These are phyloP conservation scores for Cloeon dipterum DNA, from an alignment of 2,888 invertebrate genomes.

Conservation along the genomic window DNA sequence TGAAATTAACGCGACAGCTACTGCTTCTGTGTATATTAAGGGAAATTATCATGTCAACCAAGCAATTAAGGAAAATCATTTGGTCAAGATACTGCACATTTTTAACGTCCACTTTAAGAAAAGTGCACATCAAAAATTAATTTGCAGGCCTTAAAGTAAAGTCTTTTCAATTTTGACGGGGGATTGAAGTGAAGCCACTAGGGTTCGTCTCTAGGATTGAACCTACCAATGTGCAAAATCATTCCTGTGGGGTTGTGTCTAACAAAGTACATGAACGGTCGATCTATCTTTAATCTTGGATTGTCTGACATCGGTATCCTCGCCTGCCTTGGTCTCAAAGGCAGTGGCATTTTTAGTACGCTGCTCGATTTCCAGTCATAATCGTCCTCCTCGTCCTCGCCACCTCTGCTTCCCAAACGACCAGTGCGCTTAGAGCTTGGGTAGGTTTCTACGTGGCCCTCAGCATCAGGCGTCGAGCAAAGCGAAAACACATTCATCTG, in stretches of 20 bases:
- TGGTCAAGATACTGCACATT: too few species aligned
- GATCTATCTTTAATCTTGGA: slow-evolving; percentile 57
- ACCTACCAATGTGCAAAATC: slow-evolving; percentile 69
- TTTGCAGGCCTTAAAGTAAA: too few species aligned
- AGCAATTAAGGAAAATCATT: too few species aligned
- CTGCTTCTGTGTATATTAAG: too few species aligned
- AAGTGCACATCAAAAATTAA: too few species aligned
- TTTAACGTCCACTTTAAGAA: too few species aligned
- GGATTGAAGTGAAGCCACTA: too few species aligned
- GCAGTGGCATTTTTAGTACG: slow-evolving; percentile 26
- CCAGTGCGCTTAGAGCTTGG: slow-evolving; percentile 28
- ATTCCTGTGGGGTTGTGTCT: slow-evolving; percentile 81
- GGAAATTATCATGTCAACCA: too few species aligned
- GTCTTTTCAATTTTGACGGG: too few species aligned
- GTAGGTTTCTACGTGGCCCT: slow-evolving; percentile 57
- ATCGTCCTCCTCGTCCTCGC: slow-evolving; percentile 2
- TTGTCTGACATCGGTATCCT: slow-evolving; percentile 32
- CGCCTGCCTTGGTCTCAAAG: slow-evolving; percentile 45
- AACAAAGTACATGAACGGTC: slow-evolving; percentile 73
- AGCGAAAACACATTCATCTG: slow-evolving; percentile 49
- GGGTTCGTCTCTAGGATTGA: slow-evolving; percentile 56
- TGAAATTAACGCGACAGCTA: too few species aligned
- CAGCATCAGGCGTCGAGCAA: slow-evolving; percentile 46
- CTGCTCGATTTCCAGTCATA: not conserved
- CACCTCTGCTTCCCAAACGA: slow-evolving; percentile 1